Base-by-base conservation (phyloP, 1,140 invertebrate genomes). In the Meloidogyne floridensis region DNA sequence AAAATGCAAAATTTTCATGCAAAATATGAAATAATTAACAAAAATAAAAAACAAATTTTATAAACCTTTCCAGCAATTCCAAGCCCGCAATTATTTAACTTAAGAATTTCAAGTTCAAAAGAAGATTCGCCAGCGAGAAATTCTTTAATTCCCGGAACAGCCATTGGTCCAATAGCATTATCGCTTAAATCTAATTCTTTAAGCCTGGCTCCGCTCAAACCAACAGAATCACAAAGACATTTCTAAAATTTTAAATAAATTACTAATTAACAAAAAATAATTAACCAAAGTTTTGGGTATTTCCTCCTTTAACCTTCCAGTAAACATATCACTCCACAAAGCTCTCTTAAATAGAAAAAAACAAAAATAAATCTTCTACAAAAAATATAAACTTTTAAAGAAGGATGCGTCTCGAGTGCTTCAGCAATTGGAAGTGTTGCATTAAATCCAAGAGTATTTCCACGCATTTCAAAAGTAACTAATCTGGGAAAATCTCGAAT, bases 131-230 rank as follows among this genome's bases (percentile, higher is more conserved):
- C 96, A 81, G 93, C 93, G 13, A 99, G 91, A 13, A 98, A 92
- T 20, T 93, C 93, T n/a, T 94, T 93, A 71, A 99, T 91, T 5
- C 95, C 96, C 84, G 94, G 92, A 75, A 98, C 94, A 59, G 96
- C 97, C 88, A 97, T 95, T 0, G 97, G 96, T 6, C 97, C 97
- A 90, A 99, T 94, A 0, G 97, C 97, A 93, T 99, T 99, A 90
- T 99, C 97, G 91, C 96, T 98, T 0, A 99, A 92, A 89, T 99
- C 96, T 10, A 99, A 91, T 84, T 95, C 94, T 0, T 93, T 93
- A 0, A 99, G 92, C 4, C 93, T 91, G 2, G 95, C 94, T 3
- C 93, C 93, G 0, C 95, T 94, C 10, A 89, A 86, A 76, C 95
- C 95, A 73, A 99, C 92, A 6, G 95, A 96, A 81, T 92, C 92